Base-by-base conservation (phyloP, 1,140 invertebrate genomes). In the Manduca sexta region DNA sequence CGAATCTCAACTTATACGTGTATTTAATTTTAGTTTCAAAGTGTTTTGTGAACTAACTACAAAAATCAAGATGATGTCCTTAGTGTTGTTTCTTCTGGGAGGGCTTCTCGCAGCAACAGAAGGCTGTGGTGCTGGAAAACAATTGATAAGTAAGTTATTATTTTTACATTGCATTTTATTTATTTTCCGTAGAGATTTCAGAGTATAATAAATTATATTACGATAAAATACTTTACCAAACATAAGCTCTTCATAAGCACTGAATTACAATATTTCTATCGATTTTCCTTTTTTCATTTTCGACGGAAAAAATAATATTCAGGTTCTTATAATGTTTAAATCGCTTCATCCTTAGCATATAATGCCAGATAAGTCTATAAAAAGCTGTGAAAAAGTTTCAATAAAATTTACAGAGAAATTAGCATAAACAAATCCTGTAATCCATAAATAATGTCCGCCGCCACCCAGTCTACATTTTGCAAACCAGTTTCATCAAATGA, bases 81-180 rank as follows among this genome's bases (percentile, higher is more conserved):
- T 83, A 84, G 81, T 84, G 81, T 76, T 81, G 71, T 83, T 84
- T 76, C 74, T 78, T 80, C 62, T 80, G 74, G 75, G 75, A 72
- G 69, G 61, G 60, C 52, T 82, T 54, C 68, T 83, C 37, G 66
- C 73, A 56, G 62, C 71, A 60, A 73, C 79, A 84, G 81, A 84
- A 74, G 78, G 79, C 54, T 83, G 82, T 56, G 76, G 74, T 52
- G 56, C 63, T 49, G 82, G 79, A 65, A 82, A 79, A 56, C 69
- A 69, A 62, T 60, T 85, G 48, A 44, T 85, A 66, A 76, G 82
- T 85, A 76, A 82, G 82, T 84, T 31, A 21, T 39, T 31, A 44
- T 48, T 44, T 21, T 26, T 26, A 5, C 21, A 3, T 5, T 26
- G 8, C 21, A 26, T 26, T 26, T 3, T 21, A 3, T 7, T 7